Base-by-base conservation (phyloP, 2,113 vertebrate genomes). In the Pontoporia blainvillei region DNA sequence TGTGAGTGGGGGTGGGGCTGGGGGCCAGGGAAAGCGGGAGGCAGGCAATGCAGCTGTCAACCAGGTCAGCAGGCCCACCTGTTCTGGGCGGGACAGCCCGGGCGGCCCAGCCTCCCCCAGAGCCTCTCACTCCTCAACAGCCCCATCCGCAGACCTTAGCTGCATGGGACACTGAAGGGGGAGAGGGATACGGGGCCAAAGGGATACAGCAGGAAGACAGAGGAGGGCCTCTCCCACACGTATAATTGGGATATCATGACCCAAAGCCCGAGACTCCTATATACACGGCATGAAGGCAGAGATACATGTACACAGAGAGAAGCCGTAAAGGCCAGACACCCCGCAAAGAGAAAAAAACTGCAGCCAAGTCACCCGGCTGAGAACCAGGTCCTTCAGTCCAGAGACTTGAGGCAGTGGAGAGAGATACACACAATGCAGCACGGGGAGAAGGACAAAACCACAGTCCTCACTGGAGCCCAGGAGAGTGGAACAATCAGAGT, bases 41-140 rank as follows among this genome's bases (percentile, higher is more conserved):
- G 29, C 3, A 5, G 87, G 69, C 73, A 27, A 69, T 1, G 88
- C 96, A 97, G 97, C 94, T 97, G 97, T 95, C 91, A 90, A 61
- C 69, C 93, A 91, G 95, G 86, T 57, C 84, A 34, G 79, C 75
- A 67, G 96, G 92, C 95, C 95, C 97, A 97, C 97, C 97, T 97
- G 96, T 96, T 98, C 83, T 27, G 31, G 86, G 92, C 21, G 17
- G 94, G 84, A 57, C 72, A 87, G 39, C 25, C 69, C 79, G 67
- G 59, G 4, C 67, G 82, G 90, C 75, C 71, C 41, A 34, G 94
- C 54, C 86, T 83, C 57, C 89, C 73, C 49, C 41, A 44, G 86
- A 83, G 64, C 64, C 71, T 39, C 62, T 95, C 54, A 67, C 8
- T 64, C 61, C 44, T 87, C 86, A 82, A 31, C 21, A 90, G 79